These are phyloP conservation scores for Poecile montanus DNA, from an alignment of 2,797 vertebrate genomes.

Conservation along the genomic window DNA sequence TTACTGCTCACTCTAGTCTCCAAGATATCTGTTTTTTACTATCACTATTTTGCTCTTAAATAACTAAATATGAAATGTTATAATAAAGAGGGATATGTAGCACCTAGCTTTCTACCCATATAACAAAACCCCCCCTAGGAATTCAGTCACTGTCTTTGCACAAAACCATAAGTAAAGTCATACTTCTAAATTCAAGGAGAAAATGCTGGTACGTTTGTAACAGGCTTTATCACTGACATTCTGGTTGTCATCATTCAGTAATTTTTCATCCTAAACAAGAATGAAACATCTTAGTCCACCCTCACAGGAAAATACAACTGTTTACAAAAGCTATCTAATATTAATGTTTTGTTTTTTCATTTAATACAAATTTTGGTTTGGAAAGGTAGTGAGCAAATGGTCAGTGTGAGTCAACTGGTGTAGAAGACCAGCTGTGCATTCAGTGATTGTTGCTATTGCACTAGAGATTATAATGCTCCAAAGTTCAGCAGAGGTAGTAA, in stretches of 20 bases:
- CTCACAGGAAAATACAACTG: not conserved
- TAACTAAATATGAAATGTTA: not conserved
- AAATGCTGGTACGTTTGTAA: not conserved
- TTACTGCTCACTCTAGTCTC: not conserved
- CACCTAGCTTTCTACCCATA: not conserved
- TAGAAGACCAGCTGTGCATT: not conserved
- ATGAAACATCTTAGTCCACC: not conserved
- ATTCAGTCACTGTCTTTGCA: not conserved
- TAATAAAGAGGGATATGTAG: not conserved
- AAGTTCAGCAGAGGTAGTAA: not conserved
- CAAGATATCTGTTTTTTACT: not conserved
- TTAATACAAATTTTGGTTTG: not conserved
- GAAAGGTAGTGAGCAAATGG: not conserved
- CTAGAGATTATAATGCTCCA: not conserved
- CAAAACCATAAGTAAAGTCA: not conserved
- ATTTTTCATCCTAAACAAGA: not conserved
- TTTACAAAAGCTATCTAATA: not conserved
- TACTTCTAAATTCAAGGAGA: not conserved
- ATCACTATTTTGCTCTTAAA: not conserved
- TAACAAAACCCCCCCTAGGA: not conserved
- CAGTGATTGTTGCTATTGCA: not conserved
- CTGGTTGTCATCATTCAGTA: not conserved
- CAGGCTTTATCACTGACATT: not conserved
- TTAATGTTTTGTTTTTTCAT: not conserved
- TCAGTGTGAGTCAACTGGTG: not conserved